These are phyloP conservation scores for Maniola jurtina DNA, from an alignment of 1,140 invertebrate species.

Conservation along the genomic window DNA sequence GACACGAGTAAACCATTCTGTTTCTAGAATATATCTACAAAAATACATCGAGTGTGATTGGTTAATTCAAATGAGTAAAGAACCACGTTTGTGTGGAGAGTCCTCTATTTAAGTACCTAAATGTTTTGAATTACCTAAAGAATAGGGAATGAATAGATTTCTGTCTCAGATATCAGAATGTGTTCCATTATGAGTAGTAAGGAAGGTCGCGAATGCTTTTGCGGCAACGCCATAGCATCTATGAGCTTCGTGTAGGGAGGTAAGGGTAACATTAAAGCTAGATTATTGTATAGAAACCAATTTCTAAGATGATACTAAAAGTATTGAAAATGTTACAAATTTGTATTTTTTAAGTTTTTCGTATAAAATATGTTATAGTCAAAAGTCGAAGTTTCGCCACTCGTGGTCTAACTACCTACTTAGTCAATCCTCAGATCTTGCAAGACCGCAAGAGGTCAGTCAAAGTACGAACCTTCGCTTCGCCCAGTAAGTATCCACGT, in stretches of 20 bases:
- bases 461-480: too few relatives aligned
- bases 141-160: conserved; percentile 34
- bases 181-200: conserved; percentile 54
- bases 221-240: conserved; percentile 58
- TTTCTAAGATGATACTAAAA: conserved; percentile 71
- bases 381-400: too few relatives aligned
- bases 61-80: too few relatives aligned
- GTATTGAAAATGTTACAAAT: conserved; percentile 76
- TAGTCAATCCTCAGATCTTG: too few relatives aligned
- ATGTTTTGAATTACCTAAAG: background rate
- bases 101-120: background rate
- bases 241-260: conserved; percentile 73
- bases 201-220: conserved; percentile 47
- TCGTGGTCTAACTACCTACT: too few relatives aligned
- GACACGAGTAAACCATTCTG: too few relatives aligned
- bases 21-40: too few relatives aligned
- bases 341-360: conserved; percentile 59
- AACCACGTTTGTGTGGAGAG: too few relatives aligned
- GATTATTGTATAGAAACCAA: conserved; percentile 68
- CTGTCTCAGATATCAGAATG: conserved; percentile 72
- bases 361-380: conserved; percentile 11
- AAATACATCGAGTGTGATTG: too few relatives aligned
- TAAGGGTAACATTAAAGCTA: conserved; percentile 70
- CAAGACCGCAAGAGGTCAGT: too few relatives aligned
- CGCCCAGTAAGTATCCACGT: too few relatives aligned